Evolutionary conservation across 53 echinoderm and acorn worm species (phyloP), one percentile per base, ranked within the genome.

Genomic region (Henricia sp.): DNA sequence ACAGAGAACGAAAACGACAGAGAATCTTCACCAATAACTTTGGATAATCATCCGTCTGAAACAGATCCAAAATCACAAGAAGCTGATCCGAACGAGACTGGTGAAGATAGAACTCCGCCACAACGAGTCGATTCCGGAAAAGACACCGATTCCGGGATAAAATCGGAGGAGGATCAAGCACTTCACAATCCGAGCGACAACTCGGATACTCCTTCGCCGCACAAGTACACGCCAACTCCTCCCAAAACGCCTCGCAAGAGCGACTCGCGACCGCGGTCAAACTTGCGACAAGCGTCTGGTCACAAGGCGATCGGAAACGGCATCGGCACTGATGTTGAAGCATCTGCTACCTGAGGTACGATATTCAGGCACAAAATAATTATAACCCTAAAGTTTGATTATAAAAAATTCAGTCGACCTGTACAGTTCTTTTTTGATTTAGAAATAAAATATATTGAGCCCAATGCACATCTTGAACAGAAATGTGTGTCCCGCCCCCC

Each of bases 71-170:
- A 32, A 60, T 10, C 0, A 10, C 32, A 52, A 2, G 71, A 70
- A 4, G 55, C 35, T 19, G 82, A 80, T 25, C 35, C 32, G 13
- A 19, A 24, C 54, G 8, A 30, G 17, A 32, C 29, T 10, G 3
- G 28, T 23, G 37, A 32, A 38, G 74, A 54, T 12, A 37, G 59
- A 24, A 58, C 76, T 25, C 76, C 59, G 17, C 25, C 41, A 4
- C 76, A 6, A 5, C 24, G 23, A 1, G 80, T 44, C 33, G 80
- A 80, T 20, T 64, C 80, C 33, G 80, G 80, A 19, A 80, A 80
- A 16, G 80, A 80, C 28, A 80, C 37, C 33, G 80, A 80, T 46
- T 80, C 80, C 6, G 80, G 80, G 0, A 80, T 80, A 30, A 80
- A 64, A 34, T 62, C 64, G 4, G 80, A 80, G 63, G 80, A 80